Evolutionary conservation across 1,140 invertebrate genomes (phyloP).

Genomic region (Akabosia matsudoensis): DNA sequence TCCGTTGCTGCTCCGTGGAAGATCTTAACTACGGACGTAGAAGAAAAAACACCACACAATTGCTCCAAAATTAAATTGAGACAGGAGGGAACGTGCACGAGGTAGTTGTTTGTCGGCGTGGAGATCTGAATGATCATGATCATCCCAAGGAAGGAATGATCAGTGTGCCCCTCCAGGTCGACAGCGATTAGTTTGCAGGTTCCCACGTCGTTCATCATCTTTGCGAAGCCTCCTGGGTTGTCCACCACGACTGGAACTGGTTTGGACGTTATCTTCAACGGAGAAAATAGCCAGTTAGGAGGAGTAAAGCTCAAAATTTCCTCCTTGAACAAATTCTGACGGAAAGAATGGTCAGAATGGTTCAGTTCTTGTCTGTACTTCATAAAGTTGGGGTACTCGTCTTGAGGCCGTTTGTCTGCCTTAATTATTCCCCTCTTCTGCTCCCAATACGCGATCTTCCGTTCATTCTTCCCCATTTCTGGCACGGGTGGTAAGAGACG

Average conservation of each 20-base stretch:
- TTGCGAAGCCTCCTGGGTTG: neutral
- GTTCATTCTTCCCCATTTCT: no score
- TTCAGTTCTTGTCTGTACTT: neutral
- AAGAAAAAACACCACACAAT: neutral
- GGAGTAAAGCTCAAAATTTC: neutral
- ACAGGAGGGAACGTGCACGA: neutral
- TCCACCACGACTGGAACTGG: neutral
- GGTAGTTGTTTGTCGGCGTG: no score
- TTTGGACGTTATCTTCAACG: neutral
- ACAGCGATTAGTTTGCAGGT: neutral
- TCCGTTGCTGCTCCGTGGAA: neutral
- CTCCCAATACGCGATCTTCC: no score
- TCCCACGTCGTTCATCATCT: neutral
- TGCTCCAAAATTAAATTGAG: neutral
- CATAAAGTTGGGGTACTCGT: neutral
- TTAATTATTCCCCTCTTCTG: no score
- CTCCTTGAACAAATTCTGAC: neutral
- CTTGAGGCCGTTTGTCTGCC: neutral
- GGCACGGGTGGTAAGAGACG: no score
- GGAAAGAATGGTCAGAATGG: neutral
- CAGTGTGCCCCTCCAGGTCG: neutral
- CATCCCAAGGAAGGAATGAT: neutral
- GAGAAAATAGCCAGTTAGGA: neutral
- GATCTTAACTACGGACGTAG: neutral
- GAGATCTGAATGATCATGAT: neutral